Conservation (phyloP, 2,888 invertebrate genomes). For the Athalia circularis region DNA sequence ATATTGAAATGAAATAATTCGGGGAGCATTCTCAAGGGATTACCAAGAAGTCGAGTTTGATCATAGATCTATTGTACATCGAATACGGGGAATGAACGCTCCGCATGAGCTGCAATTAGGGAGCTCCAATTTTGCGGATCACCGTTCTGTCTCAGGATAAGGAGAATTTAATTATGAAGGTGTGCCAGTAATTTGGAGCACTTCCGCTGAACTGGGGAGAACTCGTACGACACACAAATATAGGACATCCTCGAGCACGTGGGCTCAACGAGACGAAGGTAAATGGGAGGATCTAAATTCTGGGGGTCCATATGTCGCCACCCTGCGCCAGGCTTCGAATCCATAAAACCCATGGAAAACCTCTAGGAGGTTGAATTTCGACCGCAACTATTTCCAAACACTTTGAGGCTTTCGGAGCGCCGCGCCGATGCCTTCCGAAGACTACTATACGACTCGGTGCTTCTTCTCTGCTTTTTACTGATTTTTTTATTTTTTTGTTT, state of each 20-base stretch:
- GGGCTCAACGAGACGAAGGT: too few relatives aligned
- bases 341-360: constrained; percentile 45
- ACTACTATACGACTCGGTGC: neutral
- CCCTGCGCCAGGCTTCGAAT: constrained; percentile 39
- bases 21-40: too few relatives aligned
- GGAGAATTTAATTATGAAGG: neutral
- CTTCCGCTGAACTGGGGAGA: constrained; percentile 11
- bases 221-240: constrained; percentile 8
- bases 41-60: too few relatives aligned
- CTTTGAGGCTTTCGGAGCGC: constrained; percentile 40
- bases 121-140: neutral
- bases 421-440: neutral
- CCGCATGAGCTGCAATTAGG: too few relatives aligned
- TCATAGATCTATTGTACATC: too few relatives aligned
- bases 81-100: too few relatives aligned
- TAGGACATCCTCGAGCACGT: neutral
- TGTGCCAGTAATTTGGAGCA: constrained; percentile 29
- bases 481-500: neutral
- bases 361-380: constrained; percentile 40
- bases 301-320: constrained; percentile 39
- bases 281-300: constrained; percentile 8
- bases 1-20: too few relatives aligned
- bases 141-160: neutral
- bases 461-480: neutral
- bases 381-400: constrained; percentile 47